Evolutionary conservation across 1,140 invertebrate species (phyloP).

Genomic region (Ceratoteleas bidentatus): DNA sequence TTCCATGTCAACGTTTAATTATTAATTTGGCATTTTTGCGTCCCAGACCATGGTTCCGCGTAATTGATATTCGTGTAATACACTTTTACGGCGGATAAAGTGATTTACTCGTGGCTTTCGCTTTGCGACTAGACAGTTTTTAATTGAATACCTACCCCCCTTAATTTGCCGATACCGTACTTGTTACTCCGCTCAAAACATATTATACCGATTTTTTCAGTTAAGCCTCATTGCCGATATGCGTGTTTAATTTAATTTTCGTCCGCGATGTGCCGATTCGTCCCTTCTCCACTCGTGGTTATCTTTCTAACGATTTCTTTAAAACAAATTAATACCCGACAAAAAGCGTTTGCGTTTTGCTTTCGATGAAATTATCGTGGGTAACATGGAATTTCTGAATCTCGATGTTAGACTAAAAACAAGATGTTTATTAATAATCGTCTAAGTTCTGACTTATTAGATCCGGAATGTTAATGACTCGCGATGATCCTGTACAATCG

Average conservation of each 20-base stretch:
- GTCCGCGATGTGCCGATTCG: no score
- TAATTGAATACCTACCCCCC: slow-evolving; percentile 40
- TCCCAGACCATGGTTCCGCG: slow-evolving; percentile 4
- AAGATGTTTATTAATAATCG: no score
- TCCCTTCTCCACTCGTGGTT: not conserved
- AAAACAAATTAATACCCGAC: no score
- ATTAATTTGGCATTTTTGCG: slow-evolving; percentile 54
- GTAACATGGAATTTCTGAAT: no score
- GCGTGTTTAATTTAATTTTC: not conserved
- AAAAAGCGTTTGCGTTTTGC: not conserved
- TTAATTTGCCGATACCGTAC: slow-evolving; percentile 18
- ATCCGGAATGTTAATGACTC: no score
- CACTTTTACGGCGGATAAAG: slow-evolving; percentile 47
- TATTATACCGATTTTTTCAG: slow-evolving; percentile 9
- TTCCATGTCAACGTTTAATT: slow-evolving; percentile 60
- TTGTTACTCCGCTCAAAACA: slow-evolving; percentile 25
- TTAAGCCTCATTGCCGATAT: not conserved
- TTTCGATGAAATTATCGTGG: no score
- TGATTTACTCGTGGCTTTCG: slow-evolving; percentile 16
- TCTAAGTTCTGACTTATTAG: no score
- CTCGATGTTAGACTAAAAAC: no score
- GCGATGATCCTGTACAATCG: no score
- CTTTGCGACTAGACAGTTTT: slow-evolving; percentile 37
- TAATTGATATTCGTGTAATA: slow-evolving; percentile 61
- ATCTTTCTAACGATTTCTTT: not conserved